Evolutionary conservation across 2,113 vertebrate genomes (phyloP).

Genomic region (Danio rerio): DNA sequence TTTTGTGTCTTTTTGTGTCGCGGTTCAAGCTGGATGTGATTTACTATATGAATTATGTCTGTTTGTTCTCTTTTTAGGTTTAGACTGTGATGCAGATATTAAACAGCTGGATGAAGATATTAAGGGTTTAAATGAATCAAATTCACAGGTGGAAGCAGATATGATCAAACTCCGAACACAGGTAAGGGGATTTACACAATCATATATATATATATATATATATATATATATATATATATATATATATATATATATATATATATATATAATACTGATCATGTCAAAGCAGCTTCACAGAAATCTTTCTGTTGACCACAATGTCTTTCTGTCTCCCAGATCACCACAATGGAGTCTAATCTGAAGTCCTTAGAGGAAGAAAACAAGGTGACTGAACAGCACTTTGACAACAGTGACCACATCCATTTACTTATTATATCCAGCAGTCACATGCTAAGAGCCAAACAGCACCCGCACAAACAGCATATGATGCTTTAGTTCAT

Average conservation of each 20-base stretch:
- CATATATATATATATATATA: no score
- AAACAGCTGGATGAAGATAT: slow-evolving; percentile 99
- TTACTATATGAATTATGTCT: background rate
- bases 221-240: no score
- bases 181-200: slow-evolving; percentile 77
- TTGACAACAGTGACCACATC: slow-evolving; percentile 86
- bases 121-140: slow-evolving; percentile 97
- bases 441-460: no score
- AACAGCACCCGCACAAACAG: no score
- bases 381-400: slow-evolving; percentile 99
- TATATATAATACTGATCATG: no score
- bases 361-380: slow-evolving; percentile 99
- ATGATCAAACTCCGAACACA: slow-evolving; percentile 99
- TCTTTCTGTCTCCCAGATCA: slow-evolving; percentile 81
- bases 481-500: no score
- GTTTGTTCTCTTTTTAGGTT: slow-evolving; percentile 74
- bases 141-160: slow-evolving; percentile 98
- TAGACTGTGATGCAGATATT: slow-evolving; percentile 97
- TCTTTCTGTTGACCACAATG: no score
- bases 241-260: no score
- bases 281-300: no score
- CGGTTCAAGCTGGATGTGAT: no score
- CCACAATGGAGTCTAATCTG: slow-evolving; percentile 99
- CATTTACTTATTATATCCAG: slow-evolving; percentile 99
- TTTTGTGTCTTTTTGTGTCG: no score